Conservation (phyloP, 2,113 vertebrate genomes). For the Zapornia atra region DNA sequence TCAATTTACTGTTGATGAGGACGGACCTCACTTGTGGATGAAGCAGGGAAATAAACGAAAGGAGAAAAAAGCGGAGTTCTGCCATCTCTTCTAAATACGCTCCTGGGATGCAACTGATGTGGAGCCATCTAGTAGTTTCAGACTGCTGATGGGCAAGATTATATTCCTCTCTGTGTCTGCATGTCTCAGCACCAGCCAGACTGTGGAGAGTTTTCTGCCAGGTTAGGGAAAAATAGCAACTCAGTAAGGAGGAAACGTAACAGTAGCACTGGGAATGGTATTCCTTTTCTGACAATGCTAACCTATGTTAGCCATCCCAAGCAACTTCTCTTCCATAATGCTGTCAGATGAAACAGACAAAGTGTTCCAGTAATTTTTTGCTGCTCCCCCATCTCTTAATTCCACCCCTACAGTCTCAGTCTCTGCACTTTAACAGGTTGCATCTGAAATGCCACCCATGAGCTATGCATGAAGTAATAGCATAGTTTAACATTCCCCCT, state of each 20-base stretch:
- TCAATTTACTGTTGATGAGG: background rate
- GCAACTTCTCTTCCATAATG: background rate
- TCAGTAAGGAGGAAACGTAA: background rate
- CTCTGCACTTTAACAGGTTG: background rate
- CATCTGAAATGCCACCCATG: background rate
- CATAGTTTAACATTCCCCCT: background rate
- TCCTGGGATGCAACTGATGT: background rate
- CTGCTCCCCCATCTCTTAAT: background rate
- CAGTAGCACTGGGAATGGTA: background rate
- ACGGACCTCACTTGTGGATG: background rate
- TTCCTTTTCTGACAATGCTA: background rate
- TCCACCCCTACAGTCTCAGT: background rate
- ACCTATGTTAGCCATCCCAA: background rate
- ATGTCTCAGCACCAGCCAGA: background rate
- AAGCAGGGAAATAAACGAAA: background rate
- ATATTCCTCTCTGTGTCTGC: background rate
- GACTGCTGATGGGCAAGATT: background rate
- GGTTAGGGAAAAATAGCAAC: background rate
- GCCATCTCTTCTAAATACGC: background rate
- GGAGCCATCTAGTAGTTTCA: background rate
- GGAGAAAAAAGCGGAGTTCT: background rate
- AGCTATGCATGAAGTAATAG: background rate
- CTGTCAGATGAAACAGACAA: background rate
- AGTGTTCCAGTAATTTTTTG: background rate
- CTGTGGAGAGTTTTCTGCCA: background rate